Base-by-base conservation (phyloP, 2,113 vertebrate genomes). In the Rhea americana region DNA sequence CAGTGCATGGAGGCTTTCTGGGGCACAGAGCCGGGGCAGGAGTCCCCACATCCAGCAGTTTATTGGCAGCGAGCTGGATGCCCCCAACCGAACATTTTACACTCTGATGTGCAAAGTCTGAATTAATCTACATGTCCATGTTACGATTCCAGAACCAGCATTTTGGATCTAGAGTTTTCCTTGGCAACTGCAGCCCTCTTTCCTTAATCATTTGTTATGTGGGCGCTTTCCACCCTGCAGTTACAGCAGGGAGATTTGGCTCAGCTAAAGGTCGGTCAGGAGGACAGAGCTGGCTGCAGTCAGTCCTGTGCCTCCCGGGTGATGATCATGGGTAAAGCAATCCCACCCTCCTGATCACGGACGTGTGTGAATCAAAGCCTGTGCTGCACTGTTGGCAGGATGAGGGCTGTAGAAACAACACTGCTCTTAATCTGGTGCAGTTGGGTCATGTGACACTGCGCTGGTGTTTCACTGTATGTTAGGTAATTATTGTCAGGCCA, bases 11-110 rank as follows among this genome's bases (percentile, higher is more conserved):
- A 24, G 30, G 8, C 67, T 19, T 56, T n/a, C 48, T 48, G 26
- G n/a, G 58, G 21, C 14, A 48, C 9, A 3, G 21, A 26, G 41
- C 13, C 24, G n/a, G 76, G 55, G 39, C 21, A 0, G 13, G 28
- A 17, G 41, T 55, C 39, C 28, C 63, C 13, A 11, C 6, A 1
- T 53, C 32, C 47, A 41, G 53, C 32, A 75, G 9, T 10, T 58
- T 43, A 18, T 55, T 22, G 39, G 15, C 19, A 37, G 7, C 5
- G 15, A 72, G 17, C 21, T 13, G 12, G 43, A 22, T 12, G 32
- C 25, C 18, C n/a, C 70, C 0, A 1, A 8, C 7, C 15, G 35
- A 14, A 7, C 0, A 1, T 37, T 55, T 47, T 28, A 7, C 5
- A 1, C 14, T 56, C 41, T 4, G 15, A 56, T 14, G 12, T n/a